phyloP scores from a whole-genome alignment of 92 coral and sea anemone species.

The Palythoa grandiflora region DNA sequence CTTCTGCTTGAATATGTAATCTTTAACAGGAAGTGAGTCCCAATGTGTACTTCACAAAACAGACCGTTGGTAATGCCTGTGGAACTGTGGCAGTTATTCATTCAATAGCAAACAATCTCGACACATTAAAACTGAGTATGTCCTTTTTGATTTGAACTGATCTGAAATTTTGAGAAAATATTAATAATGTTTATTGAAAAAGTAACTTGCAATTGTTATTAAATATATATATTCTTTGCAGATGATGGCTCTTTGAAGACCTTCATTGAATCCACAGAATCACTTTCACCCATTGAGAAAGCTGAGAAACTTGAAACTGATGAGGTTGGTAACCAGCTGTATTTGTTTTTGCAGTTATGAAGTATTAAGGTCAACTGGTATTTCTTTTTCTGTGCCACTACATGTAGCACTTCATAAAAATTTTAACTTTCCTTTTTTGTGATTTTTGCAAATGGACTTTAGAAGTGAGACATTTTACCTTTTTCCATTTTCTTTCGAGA shows the following conservation, averaged over 20 bases:
- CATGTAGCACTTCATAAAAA: no score
- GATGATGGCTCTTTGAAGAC: conserved; percentile 84
- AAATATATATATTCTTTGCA: conserved; percentile 16
- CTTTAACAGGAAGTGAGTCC: conserved; percentile 80
- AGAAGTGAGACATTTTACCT: no score
- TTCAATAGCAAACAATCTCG: conserved; percentile 89
- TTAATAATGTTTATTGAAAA: no score
- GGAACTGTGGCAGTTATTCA: conserved; percentile 98
- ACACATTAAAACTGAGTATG: conserved; percentile 76
- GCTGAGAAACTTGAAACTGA: conserved; percentile 85
- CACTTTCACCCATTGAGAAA: conserved; percentile 83
- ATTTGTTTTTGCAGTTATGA: background rate
- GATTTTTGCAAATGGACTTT: no score
- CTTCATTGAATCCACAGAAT: conserved; percentile 83
- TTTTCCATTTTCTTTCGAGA: no score
- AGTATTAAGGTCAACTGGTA: background rate
- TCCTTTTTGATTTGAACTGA: background rate
- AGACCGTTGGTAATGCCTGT: conserved; percentile 97
- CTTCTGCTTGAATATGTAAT: background rate
- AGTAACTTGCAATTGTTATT: no score
- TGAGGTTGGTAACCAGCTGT: conserved; percentile 65
- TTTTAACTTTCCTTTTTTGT: no score
- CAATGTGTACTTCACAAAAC: conserved; percentile 89
- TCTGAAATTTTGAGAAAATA: background rate
- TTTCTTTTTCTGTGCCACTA: background rate